Evolutionary conservation across 2,113 vertebrate species (phyloP), one percentile per base, ranked within the genome.

Genomic region (Syngnathoides biaculeatus): DNA sequence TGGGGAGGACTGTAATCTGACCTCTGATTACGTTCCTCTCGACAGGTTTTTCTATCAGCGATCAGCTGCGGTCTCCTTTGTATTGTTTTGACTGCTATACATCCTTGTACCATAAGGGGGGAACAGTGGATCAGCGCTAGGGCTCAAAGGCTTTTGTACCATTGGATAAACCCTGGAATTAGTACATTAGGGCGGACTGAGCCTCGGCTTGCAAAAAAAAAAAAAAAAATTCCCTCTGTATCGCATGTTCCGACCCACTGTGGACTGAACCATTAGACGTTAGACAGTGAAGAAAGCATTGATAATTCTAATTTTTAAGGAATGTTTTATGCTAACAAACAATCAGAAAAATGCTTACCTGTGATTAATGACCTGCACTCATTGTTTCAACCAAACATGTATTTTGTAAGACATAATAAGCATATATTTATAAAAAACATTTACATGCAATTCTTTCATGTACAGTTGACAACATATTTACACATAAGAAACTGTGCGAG

Each of bases 1-100:
- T 73, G 79, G 56, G 72, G 63, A 73, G 72, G 79, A 78, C 77
- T 69, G 63, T 80, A 84, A 80, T 79, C 83, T 84, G 88, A 80
- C 83, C 86, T 89, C 52, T 11, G 79, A 76, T 65, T 55, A 71
- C 63, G 66, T n/a, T 74, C 48, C 64, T 69, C 70, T 71, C 57
- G 74, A 13, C 73, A 81, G 78, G 83, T 85, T 83, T 64, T 59
- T 67, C 68, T 69, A 72, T 84, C 75, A 76, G 47, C 53, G 68
- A 58, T 58, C 56, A 38, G 30, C 39, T 58, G 27, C 15, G 38
- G 56, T 58, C 27, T 35, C 27, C 8, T 58, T 58, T 38, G 30
- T 12, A 38, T 59, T 59, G 8, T 22, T 20, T 38, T 59, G 10
- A 20, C 57, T 9, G 19, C 10, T 9, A 38, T 59, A 57, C 14